Percentiles rank a stretch among this genome's conserved stretches.
Conservation (phyloP, 2,113 vertebrate genomes). For the Channa argus region DNA sequence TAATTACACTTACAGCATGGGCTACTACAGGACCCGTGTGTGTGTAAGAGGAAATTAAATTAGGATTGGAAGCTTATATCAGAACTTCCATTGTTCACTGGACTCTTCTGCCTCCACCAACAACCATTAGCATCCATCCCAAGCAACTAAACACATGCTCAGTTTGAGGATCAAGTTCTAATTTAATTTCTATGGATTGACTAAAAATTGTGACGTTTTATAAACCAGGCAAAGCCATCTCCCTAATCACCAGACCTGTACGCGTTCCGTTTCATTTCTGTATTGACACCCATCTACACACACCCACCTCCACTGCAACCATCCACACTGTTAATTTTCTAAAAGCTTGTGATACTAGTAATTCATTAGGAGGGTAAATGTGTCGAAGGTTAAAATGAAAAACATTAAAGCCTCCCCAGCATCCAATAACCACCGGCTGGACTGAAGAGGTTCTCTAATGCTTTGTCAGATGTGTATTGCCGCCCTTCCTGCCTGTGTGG, state of each 20-base stretch:
- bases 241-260: background rate
- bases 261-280: background rate
- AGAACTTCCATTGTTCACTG: no score
- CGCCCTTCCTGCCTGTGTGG: conserved; percentile 2
- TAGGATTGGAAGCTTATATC: no score
- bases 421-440: conserved; percentile 31
- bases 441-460: conserved; percentile 24
- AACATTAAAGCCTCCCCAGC: conserved; percentile 22
- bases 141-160: background rate
- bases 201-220: background rate
- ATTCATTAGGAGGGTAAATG: conserved; percentile 31
- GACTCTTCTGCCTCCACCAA: background rate
- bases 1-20: background rate
- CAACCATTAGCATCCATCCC: background rate
- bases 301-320: conserved; percentile 27
- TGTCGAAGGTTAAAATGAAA: conserved; percentile 28
- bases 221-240: background rate
- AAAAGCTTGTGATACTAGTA: conserved; percentile 18
- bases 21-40: no score
- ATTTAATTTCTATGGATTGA: background rate
- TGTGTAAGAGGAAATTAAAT: no score
- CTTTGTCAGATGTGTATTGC: background rate
- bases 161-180: background rate
- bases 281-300: background rate
- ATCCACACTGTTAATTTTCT: conserved; percentile 20